phyloP scores from a whole-genome alignment of 2,888 invertebrate genomes.

The Phortica okadai region DNA sequence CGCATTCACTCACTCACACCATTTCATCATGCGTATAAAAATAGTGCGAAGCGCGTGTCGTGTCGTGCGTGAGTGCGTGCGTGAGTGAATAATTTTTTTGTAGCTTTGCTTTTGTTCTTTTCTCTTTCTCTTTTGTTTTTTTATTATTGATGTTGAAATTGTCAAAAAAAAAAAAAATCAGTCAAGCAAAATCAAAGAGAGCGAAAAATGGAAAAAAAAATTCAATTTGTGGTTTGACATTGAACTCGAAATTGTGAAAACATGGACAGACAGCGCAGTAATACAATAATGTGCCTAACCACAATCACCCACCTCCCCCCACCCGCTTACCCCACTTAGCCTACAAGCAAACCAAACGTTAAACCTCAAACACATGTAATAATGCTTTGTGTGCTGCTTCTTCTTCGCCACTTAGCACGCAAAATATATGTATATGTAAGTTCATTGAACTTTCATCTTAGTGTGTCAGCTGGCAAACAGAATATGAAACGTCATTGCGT shows the following conservation, averaged over 20 bases:
- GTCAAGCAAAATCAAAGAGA: too few relatives aligned
- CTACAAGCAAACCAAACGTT: too few relatives aligned
- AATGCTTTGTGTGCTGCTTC: too few relatives aligned
- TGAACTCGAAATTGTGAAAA: slow-evolving; percentile 66
- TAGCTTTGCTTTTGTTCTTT: slow-evolving; percentile 5
- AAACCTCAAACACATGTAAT: too few relatives aligned
- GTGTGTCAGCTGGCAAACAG: too few relatives aligned
- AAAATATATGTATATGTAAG: background rate
- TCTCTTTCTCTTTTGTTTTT: background rate
- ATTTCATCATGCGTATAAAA: background rate
- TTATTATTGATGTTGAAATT: background rate
- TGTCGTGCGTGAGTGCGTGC: background rate
- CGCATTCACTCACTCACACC: too few relatives aligned
- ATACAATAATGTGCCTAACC: too few relatives aligned
- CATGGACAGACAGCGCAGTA: slow-evolving; percentile 24
- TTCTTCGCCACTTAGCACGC: too few relatives aligned
- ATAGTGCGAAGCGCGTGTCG: background rate
- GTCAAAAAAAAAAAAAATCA: slow-evolving; percentile 11
- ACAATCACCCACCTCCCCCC: too few relatives aligned
- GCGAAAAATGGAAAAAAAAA: background rate
- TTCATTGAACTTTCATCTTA: too few relatives aligned
- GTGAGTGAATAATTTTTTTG: background rate
- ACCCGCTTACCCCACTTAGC: too few relatives aligned
- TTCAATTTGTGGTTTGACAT: slow-evolving; percentile 64
- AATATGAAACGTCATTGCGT: too few relatives aligned